Evolutionary conservation across 2,797 vertebrate species (phyloP).

Genomic region (Pogoniulus pusillus): DNA sequence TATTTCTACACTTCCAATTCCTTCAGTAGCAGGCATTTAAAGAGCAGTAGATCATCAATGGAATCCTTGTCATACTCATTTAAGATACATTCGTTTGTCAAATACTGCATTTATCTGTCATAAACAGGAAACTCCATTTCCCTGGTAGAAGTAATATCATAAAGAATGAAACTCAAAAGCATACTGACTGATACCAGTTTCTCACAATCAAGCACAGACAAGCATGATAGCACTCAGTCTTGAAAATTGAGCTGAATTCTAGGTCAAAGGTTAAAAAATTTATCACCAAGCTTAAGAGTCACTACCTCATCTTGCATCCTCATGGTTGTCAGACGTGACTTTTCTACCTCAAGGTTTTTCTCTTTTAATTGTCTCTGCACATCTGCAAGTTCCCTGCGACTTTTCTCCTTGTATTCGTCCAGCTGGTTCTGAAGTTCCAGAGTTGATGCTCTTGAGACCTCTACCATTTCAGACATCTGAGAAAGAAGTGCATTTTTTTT

Average conservation of each 20-base stretch:
- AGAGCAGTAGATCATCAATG: neutral
- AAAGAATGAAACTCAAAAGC: neutral
- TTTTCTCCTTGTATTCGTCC: slow-evolving; percentile 92
- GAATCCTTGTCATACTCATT: neutral
- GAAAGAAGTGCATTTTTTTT: neutral
- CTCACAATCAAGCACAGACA: neutral
- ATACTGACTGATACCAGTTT: neutral
- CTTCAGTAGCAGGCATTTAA: neutral
- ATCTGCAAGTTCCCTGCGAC: slow-evolving; percentile 85
- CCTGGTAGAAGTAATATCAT: neutral
- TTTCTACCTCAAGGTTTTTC: slow-evolving; percentile 87
- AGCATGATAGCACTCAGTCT: rapidly evolving
- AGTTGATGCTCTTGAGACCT: slow-evolving; percentile 85
- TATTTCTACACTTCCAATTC: neutral
- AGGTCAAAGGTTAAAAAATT: neutral
- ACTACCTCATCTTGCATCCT: slow-evolving; percentile 91
- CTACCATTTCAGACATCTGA: slow-evolving; percentile 91
- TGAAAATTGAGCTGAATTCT: neutral
- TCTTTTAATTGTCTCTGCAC: slow-evolving; percentile 90
- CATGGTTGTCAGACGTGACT: slow-evolving; percentile 74
- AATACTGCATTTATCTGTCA: neutral
- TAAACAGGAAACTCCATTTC: neutral
- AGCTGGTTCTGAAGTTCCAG: slow-evolving; percentile 93
- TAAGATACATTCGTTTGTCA: neutral
- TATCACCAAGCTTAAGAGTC: neutral